Conservation (phyloP, 2,797 vertebrate species). For the Oophaga sylvatica region DNA sequence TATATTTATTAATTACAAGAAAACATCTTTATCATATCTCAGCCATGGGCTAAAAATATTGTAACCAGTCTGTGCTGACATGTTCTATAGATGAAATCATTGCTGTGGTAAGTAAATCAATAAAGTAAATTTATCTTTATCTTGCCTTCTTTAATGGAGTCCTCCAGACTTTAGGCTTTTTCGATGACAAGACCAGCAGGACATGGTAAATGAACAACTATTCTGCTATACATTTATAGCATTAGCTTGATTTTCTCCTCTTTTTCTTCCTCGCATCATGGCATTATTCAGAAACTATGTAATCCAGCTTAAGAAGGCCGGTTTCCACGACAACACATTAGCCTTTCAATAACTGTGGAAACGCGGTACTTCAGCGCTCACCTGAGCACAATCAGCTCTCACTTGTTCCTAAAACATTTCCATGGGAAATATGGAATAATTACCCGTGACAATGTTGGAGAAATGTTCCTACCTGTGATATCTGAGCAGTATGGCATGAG, state of each 20-base stretch:
- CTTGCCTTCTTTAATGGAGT: background rate
- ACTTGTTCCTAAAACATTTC: slow-evolving; percentile 15
- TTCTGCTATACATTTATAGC: slow-evolving; percentile 19
- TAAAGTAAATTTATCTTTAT: background rate
- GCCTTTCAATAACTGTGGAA: slow-evolving; percentile 27
- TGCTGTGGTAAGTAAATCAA: background rate
- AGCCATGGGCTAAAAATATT: background rate
- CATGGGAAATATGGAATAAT: slow-evolving; percentile 2
- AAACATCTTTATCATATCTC: too few species aligned
- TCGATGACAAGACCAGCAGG: background rate
- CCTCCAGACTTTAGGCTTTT: background rate
- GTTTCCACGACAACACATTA: slow-evolving; percentile 50
- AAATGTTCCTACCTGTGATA: slow-evolving; percentile 16
- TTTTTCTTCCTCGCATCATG: slow-evolving; percentile 3
- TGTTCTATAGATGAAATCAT: background rate
- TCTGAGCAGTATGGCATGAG: background rate
- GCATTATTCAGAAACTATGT: slow-evolving; percentile 30
- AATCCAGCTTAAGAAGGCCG: slow-evolving; percentile 18
- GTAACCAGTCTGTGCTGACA: background rate
- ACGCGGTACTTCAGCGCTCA: slow-evolving; percentile 9
- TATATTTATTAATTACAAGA: too few species aligned
- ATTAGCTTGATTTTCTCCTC: slow-evolving; percentile 24
- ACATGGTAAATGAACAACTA: background rate
- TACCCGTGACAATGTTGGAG: slow-evolving; percentile 1
- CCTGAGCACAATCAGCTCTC: slow-evolving; percentile 27